Percentiles rank a stretch among this genome's conserved stretches.
These are phyloP conservation scores for Bergia sp. DNA, from an alignment of 92 coral and sea anemone species.

Conservation along the genomic window DNA sequence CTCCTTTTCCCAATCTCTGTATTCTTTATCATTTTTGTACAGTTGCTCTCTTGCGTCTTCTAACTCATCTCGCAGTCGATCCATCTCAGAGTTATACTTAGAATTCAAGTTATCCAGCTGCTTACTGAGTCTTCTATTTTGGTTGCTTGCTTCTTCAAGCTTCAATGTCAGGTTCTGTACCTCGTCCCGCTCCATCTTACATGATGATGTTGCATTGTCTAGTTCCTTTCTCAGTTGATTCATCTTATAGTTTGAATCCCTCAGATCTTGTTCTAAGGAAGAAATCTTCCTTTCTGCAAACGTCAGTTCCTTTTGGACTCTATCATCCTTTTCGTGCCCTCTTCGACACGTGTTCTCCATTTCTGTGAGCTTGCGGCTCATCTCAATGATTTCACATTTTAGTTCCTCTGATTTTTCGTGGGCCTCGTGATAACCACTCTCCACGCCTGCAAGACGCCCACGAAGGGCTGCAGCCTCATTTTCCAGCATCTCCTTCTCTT, in stretches of 20 bases:
- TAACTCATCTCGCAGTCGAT: slow-evolving; percentile 62
- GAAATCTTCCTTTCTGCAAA: slow-evolving; percentile 56
- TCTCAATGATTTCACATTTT: slow-evolving; percentile 53
- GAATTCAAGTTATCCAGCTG: slow-evolving; percentile 48
- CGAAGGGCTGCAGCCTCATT: slow-evolving; percentile 63
- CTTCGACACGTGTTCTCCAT: slow-evolving; percentile 55
- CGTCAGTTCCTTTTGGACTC: slow-evolving; percentile 45
- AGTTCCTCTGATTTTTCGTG: slow-evolving; percentile 48
- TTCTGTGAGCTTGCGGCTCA: slow-evolving; percentile 48
- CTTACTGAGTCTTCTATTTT: slow-evolving; percentile 42
- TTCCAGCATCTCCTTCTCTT: slow-evolving; percentile 65
- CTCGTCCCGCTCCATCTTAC: slow-evolving; percentile 38
- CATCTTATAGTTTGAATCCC: slow-evolving; percentile 36
- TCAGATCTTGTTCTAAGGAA: slow-evolving; percentile 57
- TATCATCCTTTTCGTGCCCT: slow-evolving; percentile 55
- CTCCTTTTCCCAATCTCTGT: slow-evolving; percentile 54
- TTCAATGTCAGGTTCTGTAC: slow-evolving; percentile 42
- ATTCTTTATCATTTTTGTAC: slow-evolving; percentile 58
- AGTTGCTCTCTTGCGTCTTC: slow-evolving; percentile 64
- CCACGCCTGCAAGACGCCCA: slow-evolving; percentile 49
- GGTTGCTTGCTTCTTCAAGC: slow-evolving; percentile 52
- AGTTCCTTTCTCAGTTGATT: slow-evolving; percentile 38
- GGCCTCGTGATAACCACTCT: slow-evolving; percentile 41
- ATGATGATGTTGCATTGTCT: slow-evolving; percentile 18
- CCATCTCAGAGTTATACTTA: slow-evolving; percentile 44